Base-by-base conservation (phyloP, 2,113 vertebrate species). In the Phainopepla nitens region DNA sequence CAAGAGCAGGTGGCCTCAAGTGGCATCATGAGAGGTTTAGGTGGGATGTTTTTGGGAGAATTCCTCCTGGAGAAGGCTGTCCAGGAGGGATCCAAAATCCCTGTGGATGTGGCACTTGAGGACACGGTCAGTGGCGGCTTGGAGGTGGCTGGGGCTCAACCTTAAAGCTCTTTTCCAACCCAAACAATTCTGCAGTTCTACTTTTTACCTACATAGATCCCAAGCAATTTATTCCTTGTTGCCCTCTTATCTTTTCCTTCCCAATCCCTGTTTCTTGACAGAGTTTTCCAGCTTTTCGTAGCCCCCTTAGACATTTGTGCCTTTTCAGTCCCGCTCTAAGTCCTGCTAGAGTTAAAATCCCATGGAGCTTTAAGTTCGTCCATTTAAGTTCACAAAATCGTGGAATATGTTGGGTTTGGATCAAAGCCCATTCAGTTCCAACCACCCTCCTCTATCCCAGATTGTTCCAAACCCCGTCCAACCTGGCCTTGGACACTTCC, bases 401-500 rank as follows among this genome's bases (percentile, higher is more conserved):
- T 53, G 53, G 83, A 27, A 68, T 27, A 36, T 31, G 13, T 7
- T 45, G 41, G 18, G n/a, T 24, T 42, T 58, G 71, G 31, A 31
- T 35, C 45, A 22, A 31, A 86, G 16, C 33, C 25, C 25, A 17
- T 12, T 2, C 31, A 6, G 9, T 10, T 68, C 62, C 71, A 36
- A 50, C 4, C 36, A 66, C 12, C 1, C 65, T 8, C 44, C 22
- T 6, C 2, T 0, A 13, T 5, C 36, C 36, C 58, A 72, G 22
- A 0, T 0, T 23, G 35, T 25, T 72, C 66, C 66, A 50, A 88
- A 2, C 21, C 19, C n/a, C 0, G 0, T 24, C 42, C 70, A 56
- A 7, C 2, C 27, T 4, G 28, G 14, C 19, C 24, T 29, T 21
- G 35, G 20, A 29, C 10, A 36, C 4, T 69, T 77, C 31, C 53